Percentiles rank a stretch among this genome's conserved stretches.
Conservation (phyloP, 37 sponge, comb jelly and placozoan species). For the Halichondria panicea region DNA sequence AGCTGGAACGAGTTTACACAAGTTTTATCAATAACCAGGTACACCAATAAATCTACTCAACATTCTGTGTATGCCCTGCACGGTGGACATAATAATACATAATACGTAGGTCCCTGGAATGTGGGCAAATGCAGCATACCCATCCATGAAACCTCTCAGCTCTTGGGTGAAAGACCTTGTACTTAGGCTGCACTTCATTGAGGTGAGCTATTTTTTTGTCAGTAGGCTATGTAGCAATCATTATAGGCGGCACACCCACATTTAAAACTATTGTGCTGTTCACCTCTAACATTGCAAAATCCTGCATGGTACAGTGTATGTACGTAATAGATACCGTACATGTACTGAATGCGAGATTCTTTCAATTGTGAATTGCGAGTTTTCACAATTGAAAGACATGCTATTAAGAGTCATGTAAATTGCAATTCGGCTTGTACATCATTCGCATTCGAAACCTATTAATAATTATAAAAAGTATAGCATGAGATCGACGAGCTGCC, state of each 20-base stretch:
- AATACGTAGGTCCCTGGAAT: conserved; percentile 74
- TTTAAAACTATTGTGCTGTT: not conserved
- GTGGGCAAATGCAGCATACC: conserved; percentile 98
- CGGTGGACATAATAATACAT: not conserved
- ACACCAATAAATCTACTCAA: not conserved
- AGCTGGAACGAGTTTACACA: conserved; percentile 92
- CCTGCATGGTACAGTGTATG: too few relatives aligned
- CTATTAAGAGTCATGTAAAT: too few relatives aligned
- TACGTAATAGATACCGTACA: too few relatives aligned
- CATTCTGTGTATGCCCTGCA: not conserved
- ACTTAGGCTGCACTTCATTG: conserved; percentile 90
- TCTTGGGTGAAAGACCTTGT: conserved; percentile 98
- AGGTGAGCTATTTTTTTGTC: conserved; percentile 29
- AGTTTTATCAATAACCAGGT: conserved; percentile 85
- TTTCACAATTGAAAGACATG: too few relatives aligned
- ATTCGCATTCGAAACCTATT: too few relatives aligned
- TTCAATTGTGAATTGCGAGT: too few relatives aligned
- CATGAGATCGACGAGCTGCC: too few relatives aligned
- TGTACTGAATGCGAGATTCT: too few relatives aligned
- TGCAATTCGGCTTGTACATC: too few relatives aligned
- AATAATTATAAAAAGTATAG: too few relatives aligned
- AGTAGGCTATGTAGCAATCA: not conserved
- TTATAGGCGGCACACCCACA: not conserved
- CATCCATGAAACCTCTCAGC: conserved; percentile 93
- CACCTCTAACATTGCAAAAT: too few relatives aligned